phyloP scores from a whole-genome alignment of 2,113 vertebrate genomes.

The Patagioenas fasciata region DNA sequence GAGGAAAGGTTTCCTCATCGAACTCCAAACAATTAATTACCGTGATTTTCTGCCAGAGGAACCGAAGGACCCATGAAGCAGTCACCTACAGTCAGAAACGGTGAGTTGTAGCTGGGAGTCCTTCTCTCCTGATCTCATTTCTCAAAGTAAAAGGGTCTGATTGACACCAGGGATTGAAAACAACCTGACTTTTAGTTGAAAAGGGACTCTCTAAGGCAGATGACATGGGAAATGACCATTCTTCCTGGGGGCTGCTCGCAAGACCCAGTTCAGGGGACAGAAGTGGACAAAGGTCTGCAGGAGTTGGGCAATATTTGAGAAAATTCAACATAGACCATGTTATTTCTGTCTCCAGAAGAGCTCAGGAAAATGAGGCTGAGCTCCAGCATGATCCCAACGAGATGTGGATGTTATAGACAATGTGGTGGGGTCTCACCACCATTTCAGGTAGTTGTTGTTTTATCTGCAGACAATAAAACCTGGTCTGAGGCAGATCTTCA shows the following conservation, averaged over 20 bases:
- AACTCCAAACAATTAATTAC: background rate
- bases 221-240: background rate
- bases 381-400: background rate
- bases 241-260: background rate
- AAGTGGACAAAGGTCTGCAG: background rate
- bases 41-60: background rate
- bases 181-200: accelerated
- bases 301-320: background rate
- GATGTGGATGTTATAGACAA: background rate
- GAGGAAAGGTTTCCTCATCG: background rate
- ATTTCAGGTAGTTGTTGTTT: background rate
- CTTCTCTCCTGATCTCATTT: background rate
- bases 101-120: background rate
- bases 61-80: background rate
- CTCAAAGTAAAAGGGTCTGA: background rate
- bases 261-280: accelerated
- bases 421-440: background rate
- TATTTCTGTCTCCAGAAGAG: no score
- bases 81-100: background rate
- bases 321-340: background rate
- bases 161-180: background rate
- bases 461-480: background rate
- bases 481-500: background rate
- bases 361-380: background rate
- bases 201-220: background rate